phyloP scores from a whole-genome alignment of 2,888 invertebrate species.

The Celastrina argiolus region DNA sequence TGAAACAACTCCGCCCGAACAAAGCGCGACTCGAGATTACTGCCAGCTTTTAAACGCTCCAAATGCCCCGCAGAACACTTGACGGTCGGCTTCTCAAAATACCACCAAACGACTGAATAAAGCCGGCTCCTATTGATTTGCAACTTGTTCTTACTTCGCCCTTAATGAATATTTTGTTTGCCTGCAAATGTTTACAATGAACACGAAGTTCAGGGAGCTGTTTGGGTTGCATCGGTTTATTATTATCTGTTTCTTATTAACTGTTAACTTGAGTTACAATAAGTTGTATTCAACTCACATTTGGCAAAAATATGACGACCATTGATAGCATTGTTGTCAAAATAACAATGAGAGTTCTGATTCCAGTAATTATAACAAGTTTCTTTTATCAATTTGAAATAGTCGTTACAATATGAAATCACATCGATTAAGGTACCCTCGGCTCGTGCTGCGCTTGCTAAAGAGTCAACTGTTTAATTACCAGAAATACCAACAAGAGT shows the following conservation, averaged over 20 bases:
- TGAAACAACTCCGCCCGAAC: constrained; percentile 49
- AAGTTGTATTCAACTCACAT: not conserved
- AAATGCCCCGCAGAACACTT: constrained; percentile 49
- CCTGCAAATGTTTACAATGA: constrained; percentile 1
- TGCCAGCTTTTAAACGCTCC: constrained; percentile 53
- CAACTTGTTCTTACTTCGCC: constrained; percentile 52
- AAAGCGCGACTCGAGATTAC: constrained; percentile 52
- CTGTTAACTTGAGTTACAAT: not conserved
- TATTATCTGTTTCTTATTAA: too few species aligned
- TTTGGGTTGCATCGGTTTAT: not conserved
- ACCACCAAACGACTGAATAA: constrained; percentile 50
- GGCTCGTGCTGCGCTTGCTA: too few species aligned
- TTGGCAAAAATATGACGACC: too few species aligned
- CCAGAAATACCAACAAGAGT: too few species aligned
- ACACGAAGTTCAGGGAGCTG: not conserved
- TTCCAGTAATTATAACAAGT: too few species aligned
- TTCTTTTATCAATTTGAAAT: too few species aligned
- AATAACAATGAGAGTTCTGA: too few species aligned
- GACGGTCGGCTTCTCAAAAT: constrained; percentile 51
- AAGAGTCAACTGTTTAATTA: too few species aligned
- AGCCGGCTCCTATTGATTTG: constrained; percentile 52
- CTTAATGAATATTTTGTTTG: constrained; percentile 1
- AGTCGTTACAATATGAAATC: too few species aligned
- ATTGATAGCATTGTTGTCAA: too few species aligned
- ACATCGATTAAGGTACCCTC: too few species aligned